phyloP scores from a whole-genome alignment of 2,888 invertebrate species.

The Oscheius myriophilus region DNA sequence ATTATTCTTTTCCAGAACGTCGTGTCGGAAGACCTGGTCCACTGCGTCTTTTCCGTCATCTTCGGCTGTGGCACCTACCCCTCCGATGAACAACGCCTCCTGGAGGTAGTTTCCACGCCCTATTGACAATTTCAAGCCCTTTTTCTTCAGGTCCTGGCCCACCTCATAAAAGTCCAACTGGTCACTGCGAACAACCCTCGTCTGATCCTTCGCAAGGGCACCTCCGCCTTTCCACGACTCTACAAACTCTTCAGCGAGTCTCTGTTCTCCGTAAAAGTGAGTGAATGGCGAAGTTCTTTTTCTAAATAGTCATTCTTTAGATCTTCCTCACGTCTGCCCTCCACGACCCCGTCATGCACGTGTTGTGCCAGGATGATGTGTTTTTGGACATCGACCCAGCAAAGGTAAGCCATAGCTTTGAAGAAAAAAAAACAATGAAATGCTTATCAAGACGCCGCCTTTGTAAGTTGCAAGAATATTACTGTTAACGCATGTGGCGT shows the following conservation, averaged over 20 bases:
- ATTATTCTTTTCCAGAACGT: conserved; percentile 17
- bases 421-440: too few species aligned
- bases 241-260: conserved; percentile 89
- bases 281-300: neutral
- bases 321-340: conserved; percentile 91
- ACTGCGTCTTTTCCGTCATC: conserved; percentile 26
- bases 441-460: too few species aligned
- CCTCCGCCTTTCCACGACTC: conserved; percentile 85
- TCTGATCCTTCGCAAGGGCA: conserved; percentile 83
- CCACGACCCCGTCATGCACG: conserved; percentile 86
- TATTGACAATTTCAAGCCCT: neutral
- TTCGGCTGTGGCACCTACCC: conserved; percentile 25
- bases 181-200: conserved; percentile 76
- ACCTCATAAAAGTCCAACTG: conserved; percentile 75
- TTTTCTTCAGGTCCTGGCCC: conserved; percentile 14
- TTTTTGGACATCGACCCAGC: conserved; percentile 91
- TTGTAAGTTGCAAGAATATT: too few species aligned
- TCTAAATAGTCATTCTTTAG: conserved; percentile 33
- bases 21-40: conserved; percentile 21
- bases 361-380: conserved; percentile 89
- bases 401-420: conserved; percentile 77
- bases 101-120: conserved; percentile 23
- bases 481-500: too few species aligned
- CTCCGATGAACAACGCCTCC: conserved; percentile 23
- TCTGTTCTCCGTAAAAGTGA: conserved; percentile 85